phyloP scores from a whole-genome alignment of 2,888 invertebrate species.

The Coleophora deauratella region DNA sequence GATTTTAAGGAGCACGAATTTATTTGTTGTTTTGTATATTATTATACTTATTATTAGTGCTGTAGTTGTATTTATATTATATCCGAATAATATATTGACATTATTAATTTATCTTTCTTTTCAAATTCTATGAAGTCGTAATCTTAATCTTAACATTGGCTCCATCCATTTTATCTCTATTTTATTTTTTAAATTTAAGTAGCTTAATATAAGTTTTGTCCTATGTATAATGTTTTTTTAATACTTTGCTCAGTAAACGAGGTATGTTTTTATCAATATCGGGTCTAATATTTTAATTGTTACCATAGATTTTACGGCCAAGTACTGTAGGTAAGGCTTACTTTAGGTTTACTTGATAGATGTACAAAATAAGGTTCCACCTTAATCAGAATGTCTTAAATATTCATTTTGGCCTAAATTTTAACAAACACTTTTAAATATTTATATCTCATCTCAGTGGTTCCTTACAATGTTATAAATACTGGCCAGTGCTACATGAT shows the following conservation, averaged over 20 bases:
- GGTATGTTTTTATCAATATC: constrained; percentile 25
- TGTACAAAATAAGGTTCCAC: constrained; percentile 55
- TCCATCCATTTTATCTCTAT: constrained; percentile 55
- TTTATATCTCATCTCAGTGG: too few species aligned
- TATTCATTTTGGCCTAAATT: constrained; percentile 34
- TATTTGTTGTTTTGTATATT: constrained; percentile 65
- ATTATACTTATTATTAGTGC: constrained; percentile 41
- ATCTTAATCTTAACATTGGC: constrained; percentile 38
- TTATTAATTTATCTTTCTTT: constrained; percentile 38
- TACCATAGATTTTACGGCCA: constrained; percentile 70
- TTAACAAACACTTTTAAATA: constrained; percentile 2
- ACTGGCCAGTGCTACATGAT: constrained; percentile 56
- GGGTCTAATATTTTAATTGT: constrained; percentile 53
- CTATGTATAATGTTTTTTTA: too few species aligned
- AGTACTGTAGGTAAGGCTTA: constrained; percentile 60
- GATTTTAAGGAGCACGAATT: constrained; percentile 67
- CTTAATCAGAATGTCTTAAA: constrained; percentile 8
- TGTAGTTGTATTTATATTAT: constrained; percentile 53
- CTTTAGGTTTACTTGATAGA: constrained; percentile 45
- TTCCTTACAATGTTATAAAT: constrained; percentile 26
- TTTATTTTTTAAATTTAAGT: constrained; percentile 19
- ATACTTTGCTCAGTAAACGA: constrained; percentile 52
- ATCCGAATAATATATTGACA: constrained; percentile 23
- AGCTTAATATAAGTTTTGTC: constrained; percentile 5
- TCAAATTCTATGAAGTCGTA: constrained; percentile 25